phyloP scores from a whole-genome alignment of 2,888 invertebrate species.

The Epiblema foenella region DNA sequence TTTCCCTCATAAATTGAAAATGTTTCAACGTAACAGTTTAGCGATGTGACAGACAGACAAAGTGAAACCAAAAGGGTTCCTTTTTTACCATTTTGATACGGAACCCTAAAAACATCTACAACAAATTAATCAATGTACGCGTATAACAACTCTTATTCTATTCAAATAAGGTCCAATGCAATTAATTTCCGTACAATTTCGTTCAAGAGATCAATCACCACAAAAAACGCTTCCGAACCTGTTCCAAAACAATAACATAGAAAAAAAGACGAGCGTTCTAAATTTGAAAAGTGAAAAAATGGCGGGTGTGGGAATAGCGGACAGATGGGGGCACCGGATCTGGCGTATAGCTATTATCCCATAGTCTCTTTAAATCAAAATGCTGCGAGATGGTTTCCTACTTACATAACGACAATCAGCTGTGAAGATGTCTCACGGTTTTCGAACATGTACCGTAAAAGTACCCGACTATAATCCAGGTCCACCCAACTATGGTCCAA shows the following conservation, averaged over 20 bases:
- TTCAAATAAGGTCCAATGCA: not conserved
- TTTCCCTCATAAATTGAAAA: too few relatives aligned
- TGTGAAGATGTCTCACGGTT: slow-evolving; percentile 44
- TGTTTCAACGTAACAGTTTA: too few relatives aligned
- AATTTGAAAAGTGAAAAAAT: slow-evolving; percentile 52
- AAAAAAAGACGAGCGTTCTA: slow-evolving; percentile 50
- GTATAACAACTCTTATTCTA: not conserved
- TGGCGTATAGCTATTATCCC: slow-evolving; percentile 55
- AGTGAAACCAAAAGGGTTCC: too few relatives aligned
- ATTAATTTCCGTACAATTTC: not conserved
- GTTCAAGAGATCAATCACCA: not conserved
- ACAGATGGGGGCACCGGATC: slow-evolving; percentile 70
- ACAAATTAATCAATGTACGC: too few relatives aligned
- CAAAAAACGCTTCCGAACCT: slow-evolving; percentile 48
- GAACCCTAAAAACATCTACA: too few relatives aligned
- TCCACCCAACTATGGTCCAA: too few relatives aligned
- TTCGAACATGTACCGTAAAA: not conserved
- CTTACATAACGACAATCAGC: slow-evolving; percentile 53
- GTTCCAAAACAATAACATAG: slow-evolving; percentile 48
- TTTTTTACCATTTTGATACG: too few relatives aligned
- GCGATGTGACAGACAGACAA: too few relatives aligned
- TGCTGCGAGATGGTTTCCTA: slow-evolving; percentile 7
- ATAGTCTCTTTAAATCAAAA: slow-evolving; percentile 27
- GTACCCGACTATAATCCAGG: too few relatives aligned
- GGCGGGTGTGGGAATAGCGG: slow-evolving; percentile 72